These are phyloP conservation scores for Gymnopithys bicolor DNA, from an alignment of 2,797 vertebrate species.

Conservation along the genomic window DNA sequence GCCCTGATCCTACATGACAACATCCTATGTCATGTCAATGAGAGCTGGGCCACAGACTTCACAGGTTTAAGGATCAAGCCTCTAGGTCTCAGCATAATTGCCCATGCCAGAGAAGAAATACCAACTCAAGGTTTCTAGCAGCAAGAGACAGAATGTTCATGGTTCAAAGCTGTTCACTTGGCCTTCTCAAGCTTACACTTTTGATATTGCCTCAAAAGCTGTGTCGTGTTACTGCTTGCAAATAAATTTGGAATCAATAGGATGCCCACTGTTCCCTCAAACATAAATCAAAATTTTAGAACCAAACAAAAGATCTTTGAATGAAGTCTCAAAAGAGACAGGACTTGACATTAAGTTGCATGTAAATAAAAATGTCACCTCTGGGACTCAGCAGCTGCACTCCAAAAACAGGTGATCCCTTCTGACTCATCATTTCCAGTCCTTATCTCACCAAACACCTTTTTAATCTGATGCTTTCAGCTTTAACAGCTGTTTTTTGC, in stretches of 20 bases:
- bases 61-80: background rate
- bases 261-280: background rate
- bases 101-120: background rate
- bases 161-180: background rate
- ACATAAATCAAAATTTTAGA: background rate
- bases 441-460: background rate
- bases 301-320: background rate
- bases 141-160: background rate
- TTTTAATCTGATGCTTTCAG: background rate
- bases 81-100: background rate
- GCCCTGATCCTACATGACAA: background rate
- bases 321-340: background rate
- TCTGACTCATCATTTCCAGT: background rate
- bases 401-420: background rate
- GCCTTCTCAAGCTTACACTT: background rate
- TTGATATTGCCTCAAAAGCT: background rate
- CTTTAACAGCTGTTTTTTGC: background rate
- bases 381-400: background rate
- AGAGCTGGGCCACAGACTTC: background rate
- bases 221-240: background rate
- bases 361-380: background rate
- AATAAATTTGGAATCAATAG: background rate
- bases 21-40: background rate
- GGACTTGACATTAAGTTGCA: background rate
- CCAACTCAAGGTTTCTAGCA: background rate